Conservation (phyloP, 2,113 vertebrate species). For the Scopus umbretta region DNA sequence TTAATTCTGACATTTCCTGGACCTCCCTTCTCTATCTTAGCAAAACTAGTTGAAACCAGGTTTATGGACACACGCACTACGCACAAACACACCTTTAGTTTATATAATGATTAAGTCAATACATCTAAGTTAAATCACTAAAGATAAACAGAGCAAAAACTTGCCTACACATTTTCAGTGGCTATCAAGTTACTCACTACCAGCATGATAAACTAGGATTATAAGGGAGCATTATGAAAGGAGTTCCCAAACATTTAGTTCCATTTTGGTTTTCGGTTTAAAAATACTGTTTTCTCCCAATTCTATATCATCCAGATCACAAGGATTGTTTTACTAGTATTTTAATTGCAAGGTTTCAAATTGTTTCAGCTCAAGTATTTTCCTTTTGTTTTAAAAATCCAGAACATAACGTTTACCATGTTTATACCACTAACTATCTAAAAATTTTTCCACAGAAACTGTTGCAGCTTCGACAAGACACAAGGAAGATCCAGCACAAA, state of each 20-base stretch:
- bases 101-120: not conserved
- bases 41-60: fast-evolving
- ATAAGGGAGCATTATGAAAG: not conserved
- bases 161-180: not conserved
- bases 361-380: not conserved
- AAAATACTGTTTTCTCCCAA: not conserved
- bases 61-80: fast-evolving
- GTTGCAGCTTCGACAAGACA: not conserved
- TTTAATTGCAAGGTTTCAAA: not conserved
- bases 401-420: not conserved
- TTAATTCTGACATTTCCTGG: not conserved
- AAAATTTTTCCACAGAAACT: not conserved
- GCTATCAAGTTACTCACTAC: not conserved
- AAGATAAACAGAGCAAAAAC: not conserved
- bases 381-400: not conserved
- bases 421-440: not conserved
- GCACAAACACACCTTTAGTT: not conserved
- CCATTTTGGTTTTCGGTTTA: not conserved
- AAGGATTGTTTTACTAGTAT: not conserved
- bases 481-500: not conserved
- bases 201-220: not conserved
- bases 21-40: not conserved
- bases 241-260: not conserved
- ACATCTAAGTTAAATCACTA: not conserved
- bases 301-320: not conserved